Base-by-base conservation (phyloP, 2,113 vertebrate species). In the Indri indri region DNA sequence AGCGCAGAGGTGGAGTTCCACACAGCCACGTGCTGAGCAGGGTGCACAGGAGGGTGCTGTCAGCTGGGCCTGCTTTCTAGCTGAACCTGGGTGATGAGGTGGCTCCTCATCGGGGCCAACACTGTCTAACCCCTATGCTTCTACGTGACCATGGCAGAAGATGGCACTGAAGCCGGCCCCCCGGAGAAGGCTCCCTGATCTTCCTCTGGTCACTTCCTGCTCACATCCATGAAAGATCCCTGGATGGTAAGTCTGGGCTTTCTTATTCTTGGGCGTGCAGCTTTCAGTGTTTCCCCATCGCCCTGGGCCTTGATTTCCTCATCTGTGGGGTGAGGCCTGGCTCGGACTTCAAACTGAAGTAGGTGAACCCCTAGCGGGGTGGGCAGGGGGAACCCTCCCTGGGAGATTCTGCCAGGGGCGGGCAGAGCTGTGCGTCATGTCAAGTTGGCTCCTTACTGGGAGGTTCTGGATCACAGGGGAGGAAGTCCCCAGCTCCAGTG, bases 81-180 rank as follows among this genome's bases (percentile, higher is more conserved):
- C 13, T 22, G 45, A 71, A 16, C 23, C 32, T 70, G 37, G 30
- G n/a, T 27, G 47, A 61, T 1, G 66, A 6, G 23, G 22, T 54
- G 4, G 17, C 34, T 76, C 57, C 40, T 5, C 12, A 5, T 2
- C 0, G 8, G n/a, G 45, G 2, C 30, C 23, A 45, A 23, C 1
- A 8, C 71, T 42, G 22, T 61, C 10, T 3, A 37, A 17, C 25
- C 18, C 34, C 6, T 37, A 13, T 32, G 61, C 11, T 61, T 87
- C 66, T 45, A 6, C 0, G 2, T 11, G 23, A 32, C 5, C 17
- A 9, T 7, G 45, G 50, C 3, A 32, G 45, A 57, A 73, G 25
- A 65, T 3, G 27, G 23, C 61, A 34, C 37, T 30, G 25, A 37
- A 34, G 18, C 22, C 22, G 0, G 2, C 8, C 47, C 66, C 23